Evolutionary conservation across 1,140 invertebrate genomes (phyloP).

Genomic region (Luehdorfia chinensis): DNA sequence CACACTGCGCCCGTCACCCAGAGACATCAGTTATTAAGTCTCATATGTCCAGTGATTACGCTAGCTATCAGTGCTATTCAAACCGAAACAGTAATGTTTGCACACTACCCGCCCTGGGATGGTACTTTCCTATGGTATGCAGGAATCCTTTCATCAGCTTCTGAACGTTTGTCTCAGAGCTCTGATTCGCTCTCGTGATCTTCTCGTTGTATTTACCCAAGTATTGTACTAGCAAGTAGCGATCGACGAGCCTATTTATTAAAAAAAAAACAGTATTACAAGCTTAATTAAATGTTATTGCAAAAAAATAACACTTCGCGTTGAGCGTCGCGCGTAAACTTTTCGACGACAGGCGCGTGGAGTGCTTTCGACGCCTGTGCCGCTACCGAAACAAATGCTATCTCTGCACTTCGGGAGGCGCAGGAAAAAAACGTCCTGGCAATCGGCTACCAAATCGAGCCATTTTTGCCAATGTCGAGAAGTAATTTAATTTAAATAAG

Average conservation of each 20-base stretch:
- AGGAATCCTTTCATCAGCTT: slow-evolving; percentile 32
- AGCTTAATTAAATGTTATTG: slow-evolving; percentile 26
- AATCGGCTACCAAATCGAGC: slow-evolving; percentile 7
- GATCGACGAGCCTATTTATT: slow-evolving; percentile 34
- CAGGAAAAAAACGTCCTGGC: too few relatives aligned
- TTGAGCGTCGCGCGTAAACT: slow-evolving; percentile 23
- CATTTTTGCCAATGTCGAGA: too few relatives aligned
- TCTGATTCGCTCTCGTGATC: slow-evolving; percentile 36
- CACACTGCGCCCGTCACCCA: too few relatives aligned
- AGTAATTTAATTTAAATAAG: too few relatives aligned
- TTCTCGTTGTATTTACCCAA: slow-evolving; percentile 31
- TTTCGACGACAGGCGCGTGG: slow-evolving; percentile 18
- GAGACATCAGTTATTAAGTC: too few relatives aligned
- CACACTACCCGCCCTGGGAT: too few relatives aligned
- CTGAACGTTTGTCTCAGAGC: slow-evolving; percentile 30
- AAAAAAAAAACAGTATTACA: slow-evolving; percentile 29
- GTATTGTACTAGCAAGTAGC: slow-evolving; percentile 30
- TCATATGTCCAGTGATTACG: too few relatives aligned
- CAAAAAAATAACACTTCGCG: slow-evolving; percentile 21
- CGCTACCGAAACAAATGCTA: slow-evolving; percentile 27
- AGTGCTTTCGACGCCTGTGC: slow-evolving; percentile 30
- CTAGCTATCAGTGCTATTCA: too few relatives aligned
- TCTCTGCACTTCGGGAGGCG: slow-evolving; percentile 23
- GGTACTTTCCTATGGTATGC: slow-evolving; percentile 29
- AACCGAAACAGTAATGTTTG: too few relatives aligned